phyloP scores from a whole-genome alignment of 2,113 vertebrate genomes.

The Prochilodus magdalenae region DNA sequence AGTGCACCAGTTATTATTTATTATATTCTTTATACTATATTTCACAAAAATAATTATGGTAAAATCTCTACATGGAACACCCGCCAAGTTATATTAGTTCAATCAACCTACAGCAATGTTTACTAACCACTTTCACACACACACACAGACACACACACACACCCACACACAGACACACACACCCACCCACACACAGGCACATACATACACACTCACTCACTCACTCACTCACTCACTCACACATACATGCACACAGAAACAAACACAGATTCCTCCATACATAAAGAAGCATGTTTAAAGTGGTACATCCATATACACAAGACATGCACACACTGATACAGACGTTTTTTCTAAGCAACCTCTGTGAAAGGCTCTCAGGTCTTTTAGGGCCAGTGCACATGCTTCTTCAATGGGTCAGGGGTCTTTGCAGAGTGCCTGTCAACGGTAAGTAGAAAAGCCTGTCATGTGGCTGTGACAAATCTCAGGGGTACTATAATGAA shows the following conservation, averaged over 20 bases:
- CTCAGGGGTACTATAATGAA: constrained; percentile 50
- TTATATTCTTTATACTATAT: no score
- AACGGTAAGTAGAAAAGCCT: constrained; percentile 41
- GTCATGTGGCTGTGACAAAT: constrained; percentile 41
- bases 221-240: neutral
- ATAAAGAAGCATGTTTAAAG: neutral
- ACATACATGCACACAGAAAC: neutral
- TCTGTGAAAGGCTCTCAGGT: constrained; percentile 32
- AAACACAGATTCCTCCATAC: neutral
- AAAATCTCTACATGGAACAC: no score
- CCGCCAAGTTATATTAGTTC: neutral
- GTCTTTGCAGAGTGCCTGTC: constrained; percentile 25
- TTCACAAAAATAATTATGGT: no score
- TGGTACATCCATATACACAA: neutral
- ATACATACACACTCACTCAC: neutral
- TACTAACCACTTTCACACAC: neutral
- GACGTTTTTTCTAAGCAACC: constrained; percentile 23
- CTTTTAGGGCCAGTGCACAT: constrained; percentile 38
- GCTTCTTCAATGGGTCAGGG: constrained; percentile 34
- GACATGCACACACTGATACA: constrained; percentile 18
- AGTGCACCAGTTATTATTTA: no score
- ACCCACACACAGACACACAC: no score
- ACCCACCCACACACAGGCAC: no score
- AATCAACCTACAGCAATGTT: constrained; percentile 24
- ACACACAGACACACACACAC: neutral